Conservation (phyloP, 2,113 vertebrate genomes). For the Dasyprocta punctata region DNA sequence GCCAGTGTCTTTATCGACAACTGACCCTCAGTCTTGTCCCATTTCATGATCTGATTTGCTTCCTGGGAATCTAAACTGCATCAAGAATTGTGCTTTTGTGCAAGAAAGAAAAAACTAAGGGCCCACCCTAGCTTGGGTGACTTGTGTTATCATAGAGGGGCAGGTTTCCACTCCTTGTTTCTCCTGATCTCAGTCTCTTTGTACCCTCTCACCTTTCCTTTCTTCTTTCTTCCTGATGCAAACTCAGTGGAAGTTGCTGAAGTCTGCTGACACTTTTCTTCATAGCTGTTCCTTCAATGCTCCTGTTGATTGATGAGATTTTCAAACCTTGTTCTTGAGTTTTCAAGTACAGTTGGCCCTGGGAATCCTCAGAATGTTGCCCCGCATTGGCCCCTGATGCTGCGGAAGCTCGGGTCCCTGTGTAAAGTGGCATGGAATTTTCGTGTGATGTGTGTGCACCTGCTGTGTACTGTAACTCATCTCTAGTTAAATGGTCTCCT, state of each 20-base stretch:
- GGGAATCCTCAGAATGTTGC: neutral
- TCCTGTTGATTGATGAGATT: slow-evolving; percentile 34
- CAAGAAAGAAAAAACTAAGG: neutral
- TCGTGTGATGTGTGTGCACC: neutral
- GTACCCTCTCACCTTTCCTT: neutral
- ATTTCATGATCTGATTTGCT: neutral
- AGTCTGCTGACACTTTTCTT: neutral
- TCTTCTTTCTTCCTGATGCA: neutral
- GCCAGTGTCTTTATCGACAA: neutral
- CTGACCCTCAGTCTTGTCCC: rapidly evolving
- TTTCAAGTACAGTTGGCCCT: neutral
- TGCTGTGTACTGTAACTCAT: neutral
- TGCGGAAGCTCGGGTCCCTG: neutral
- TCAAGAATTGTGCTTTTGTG: neutral
- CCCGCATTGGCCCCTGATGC: neutral
- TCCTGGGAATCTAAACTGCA: neutral
- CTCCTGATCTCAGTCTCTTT: neutral
- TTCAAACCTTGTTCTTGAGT: slow-evolving; percentile 11
- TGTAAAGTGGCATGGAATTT: neutral
- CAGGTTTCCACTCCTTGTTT: neutral
- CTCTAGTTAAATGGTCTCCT: neutral
- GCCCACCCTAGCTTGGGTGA: neutral
- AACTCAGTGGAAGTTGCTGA: neutral
- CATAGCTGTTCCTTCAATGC: neutral
- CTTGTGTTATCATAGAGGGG: neutral